phyloP scores from a whole-genome alignment of 2,797 vertebrate genomes.

The Lateolabrax maculatus region DNA sequence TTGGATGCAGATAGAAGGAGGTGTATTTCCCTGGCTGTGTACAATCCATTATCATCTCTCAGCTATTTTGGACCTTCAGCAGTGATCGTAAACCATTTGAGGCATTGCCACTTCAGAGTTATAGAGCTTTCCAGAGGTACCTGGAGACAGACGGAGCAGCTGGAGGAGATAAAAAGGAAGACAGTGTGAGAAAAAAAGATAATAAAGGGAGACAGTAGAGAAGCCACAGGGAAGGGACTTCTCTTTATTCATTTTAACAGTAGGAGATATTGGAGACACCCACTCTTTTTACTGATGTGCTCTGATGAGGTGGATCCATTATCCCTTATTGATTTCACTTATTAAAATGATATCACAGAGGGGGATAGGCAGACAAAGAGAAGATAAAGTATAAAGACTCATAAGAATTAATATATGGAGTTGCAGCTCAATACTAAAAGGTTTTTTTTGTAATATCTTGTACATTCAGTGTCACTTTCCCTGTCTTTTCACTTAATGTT shows the following conservation, averaged over 20 bases:
- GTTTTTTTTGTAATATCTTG: background rate
- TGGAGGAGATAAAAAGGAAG: constrained; percentile 2
- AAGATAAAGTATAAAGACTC: background rate
- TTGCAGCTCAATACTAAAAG: background rate
- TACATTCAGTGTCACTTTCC: background rate
- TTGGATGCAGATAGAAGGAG: constrained; percentile 15
- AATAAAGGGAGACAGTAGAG: background rate
- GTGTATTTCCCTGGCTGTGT: constrained; percentile 22
- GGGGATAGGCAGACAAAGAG: background rate
- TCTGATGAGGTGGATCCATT: constrained; percentile 27
- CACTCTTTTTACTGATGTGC: constrained; percentile 24
- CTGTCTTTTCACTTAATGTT: background rate
- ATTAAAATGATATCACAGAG: constrained; percentile 13
- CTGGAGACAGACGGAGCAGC: constrained; percentile 40
- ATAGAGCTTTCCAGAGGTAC: constrained; percentile 40
- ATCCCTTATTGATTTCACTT: constrained; percentile 29
- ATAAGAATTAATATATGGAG: background rate
- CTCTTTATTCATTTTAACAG: constrained; percentile 16
- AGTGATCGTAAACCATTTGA: constrained; percentile 41
- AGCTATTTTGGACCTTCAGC: constrained; percentile 24
- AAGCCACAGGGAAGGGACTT: constrained; percentile 5
- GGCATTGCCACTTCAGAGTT: constrained; percentile 19
- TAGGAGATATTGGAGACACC: background rate
- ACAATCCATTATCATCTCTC: constrained; percentile 24
- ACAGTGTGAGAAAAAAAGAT: constrained; percentile 10